These are phyloP conservation scores for Latheticus oryzae DNA, from an alignment of 2,888 invertebrate species.

Conservation along the genomic window DNA sequence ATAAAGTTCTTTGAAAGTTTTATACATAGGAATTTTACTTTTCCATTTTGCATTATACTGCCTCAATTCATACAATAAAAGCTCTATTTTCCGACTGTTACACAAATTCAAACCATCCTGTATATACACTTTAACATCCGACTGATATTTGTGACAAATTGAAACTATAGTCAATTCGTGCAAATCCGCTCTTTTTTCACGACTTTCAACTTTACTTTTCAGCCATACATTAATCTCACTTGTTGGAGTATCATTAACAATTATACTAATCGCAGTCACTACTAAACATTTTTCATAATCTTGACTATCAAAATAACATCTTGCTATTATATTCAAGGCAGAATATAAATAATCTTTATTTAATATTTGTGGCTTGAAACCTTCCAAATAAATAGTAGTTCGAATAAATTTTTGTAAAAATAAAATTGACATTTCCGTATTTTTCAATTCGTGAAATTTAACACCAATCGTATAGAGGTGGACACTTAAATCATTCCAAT, in stretches of 20 bases:
- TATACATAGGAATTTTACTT: conserved; percentile 37
- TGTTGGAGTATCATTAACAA: background rate
- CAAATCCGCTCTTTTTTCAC: background rate
- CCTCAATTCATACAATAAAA: conserved; percentile 19
- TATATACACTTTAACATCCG: background rate
- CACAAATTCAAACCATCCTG: background rate
- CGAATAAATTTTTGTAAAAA: conserved; percentile 10
- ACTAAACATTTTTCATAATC: conserved; percentile 22
- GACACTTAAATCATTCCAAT: conserved; percentile 17
- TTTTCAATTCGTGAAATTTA: background rate
- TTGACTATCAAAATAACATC: conserved; percentile 2
- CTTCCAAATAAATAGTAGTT: conserved; percentile 6
- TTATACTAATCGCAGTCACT: background rate
- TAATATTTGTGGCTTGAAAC: background rate
- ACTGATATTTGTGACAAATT: background rate
- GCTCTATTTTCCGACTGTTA: conserved; percentile 12
- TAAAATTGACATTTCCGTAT: conserved; percentile 6
- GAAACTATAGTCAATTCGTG: conserved; percentile 24
- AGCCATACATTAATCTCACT: conserved; percentile 6
- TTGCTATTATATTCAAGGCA: conserved; percentile 3
- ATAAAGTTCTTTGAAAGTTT: conserved; percentile 9
- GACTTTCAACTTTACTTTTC: conserved; percentile 9
- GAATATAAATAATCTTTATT: background rate
- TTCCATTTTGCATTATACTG: conserved; percentile 22
- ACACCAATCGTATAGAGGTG: conserved; percentile 14